These are phyloP conservation scores for Diarsia brunnea DNA, from an alignment of 2,888 invertebrate genomes.

Conservation along the genomic window DNA sequence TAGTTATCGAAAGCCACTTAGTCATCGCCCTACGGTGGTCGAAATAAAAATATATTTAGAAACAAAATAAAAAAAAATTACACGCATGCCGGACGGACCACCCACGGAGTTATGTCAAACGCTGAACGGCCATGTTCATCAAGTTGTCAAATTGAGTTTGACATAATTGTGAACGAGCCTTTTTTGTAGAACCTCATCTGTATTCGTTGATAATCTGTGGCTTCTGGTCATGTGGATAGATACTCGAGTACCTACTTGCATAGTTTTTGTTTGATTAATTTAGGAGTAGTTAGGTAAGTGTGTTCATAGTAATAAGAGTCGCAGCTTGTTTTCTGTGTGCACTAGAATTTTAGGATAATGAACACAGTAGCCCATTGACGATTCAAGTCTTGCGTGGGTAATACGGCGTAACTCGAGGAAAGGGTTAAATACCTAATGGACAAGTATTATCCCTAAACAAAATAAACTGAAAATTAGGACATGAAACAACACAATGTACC, in stretches of 20 bases:
- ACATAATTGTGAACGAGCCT: slow-evolving; percentile 87
- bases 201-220: slow-evolving; percentile 73
- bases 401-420: not conserved
- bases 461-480: not conserved
- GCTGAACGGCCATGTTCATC: slow-evolving; percentile 87
- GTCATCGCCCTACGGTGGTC: slow-evolving; percentile 84
- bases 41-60: slow-evolving; percentile 78
- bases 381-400: too few relatives aligned
- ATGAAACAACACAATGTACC: not conserved
- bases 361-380: not conserved
- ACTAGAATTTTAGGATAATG: not conserved
- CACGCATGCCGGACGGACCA: slow-evolving; percentile 83
- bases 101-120: slow-evolving; percentile 87
- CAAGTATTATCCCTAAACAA: not conserved
- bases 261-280: slow-evolving; percentile 42
- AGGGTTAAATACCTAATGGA: not conserved
- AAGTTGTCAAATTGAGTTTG: slow-evolving; percentile 90
- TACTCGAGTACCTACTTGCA: slow-evolving; percentile 45
- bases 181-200: slow-evolving; percentile 77
- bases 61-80: slow-evolving; percentile 79
- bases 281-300: slow-evolving; percentile 8
- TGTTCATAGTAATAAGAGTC: not conserved
- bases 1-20: slow-evolving; percentile 87
- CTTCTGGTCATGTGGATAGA: slow-evolving; percentile 74
- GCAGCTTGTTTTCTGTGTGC: not conserved